A percentile compares a stretch with the other conserved stretches of the same genome.
These are phyloP conservation scores for Scaptomyza montana DNA, from an alignment of 1,140 invertebrate genomes.

Conservation along the genomic window DNA sequence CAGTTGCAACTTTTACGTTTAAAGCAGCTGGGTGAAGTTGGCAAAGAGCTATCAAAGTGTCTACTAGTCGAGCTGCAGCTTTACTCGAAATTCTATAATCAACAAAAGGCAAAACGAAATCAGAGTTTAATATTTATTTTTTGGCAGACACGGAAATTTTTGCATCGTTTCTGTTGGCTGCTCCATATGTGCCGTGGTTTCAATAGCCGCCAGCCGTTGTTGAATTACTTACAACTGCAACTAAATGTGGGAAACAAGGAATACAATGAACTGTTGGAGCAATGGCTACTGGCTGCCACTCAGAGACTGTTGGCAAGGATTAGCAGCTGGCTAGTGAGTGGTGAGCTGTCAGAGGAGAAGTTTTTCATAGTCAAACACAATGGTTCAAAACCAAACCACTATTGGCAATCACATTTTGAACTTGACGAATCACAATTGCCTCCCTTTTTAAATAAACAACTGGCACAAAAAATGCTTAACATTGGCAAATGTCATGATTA, in stretches of 20 bases:
- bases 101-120: background rate
- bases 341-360: background rate
- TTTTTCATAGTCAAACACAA: slow-evolving; percentile 32
- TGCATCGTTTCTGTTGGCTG: slow-evolving; percentile 34
- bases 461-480: slow-evolving; percentile 13
- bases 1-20: slow-evolving; percentile 1
- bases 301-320: slow-evolving; percentile 18
- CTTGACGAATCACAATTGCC: slow-evolving; percentile 1
- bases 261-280: slow-evolving; percentile 17
- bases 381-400: background rate
- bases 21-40: slow-evolving; percentile 5
- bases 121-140: slow-evolving; percentile 23
- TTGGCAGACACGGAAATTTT: background rate
- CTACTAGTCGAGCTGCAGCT: slow-evolving; percentile 16
- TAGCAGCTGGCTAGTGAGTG: slow-evolving; percentile 32
- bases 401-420: slow-evolving; percentile 39
- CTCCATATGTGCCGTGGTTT: slow-evolving; percentile 5
- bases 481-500: slow-evolving; percentile 28
- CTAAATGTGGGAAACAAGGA: background rate
- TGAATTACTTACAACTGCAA: slow-evolving; percentile 32
- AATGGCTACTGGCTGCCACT: slow-evolving; percentile 31
- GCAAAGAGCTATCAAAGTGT: background rate
- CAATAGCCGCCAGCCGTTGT: background rate
- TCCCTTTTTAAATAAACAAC: slow-evolving; percentile 6
- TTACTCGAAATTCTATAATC: slow-evolving; percentile 24